These are phyloP conservation scores for Cheiracanthium punctorium DNA, from an alignment of 2,888 invertebrate species.

Conservation along the genomic window DNA sequence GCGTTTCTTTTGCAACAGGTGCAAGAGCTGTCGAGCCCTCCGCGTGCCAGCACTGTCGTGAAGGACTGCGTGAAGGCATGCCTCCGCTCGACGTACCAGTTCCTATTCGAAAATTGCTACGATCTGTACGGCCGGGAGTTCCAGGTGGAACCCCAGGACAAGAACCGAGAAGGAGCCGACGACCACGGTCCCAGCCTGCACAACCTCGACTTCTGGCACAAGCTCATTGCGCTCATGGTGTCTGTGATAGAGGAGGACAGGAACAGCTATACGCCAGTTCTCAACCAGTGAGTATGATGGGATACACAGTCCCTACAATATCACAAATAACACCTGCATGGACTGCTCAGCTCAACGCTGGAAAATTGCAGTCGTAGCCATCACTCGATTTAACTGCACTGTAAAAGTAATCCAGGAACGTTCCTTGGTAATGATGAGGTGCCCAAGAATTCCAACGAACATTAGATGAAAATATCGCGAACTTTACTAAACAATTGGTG, in stretches of 20 bases:
- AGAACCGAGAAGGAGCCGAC: slow-evolving; percentile 53
- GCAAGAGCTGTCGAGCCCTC: slow-evolving; percentile 98
- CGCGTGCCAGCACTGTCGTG: slow-evolving; percentile 97
- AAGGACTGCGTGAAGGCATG: slow-evolving; percentile 99
- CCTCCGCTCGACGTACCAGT: slow-evolving; percentile 98
- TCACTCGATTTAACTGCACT: too few species aligned
- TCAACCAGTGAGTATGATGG: slow-evolving; percentile 86
- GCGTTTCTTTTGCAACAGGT: too few species aligned
- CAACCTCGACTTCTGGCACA: slow-evolving; percentile 98
- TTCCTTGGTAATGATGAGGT: too few species aligned
- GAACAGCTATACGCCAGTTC: slow-evolving; percentile 96
- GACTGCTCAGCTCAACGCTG: neutral
- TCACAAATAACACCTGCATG: too few species aligned
- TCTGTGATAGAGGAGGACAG: slow-evolving; percentile 99
- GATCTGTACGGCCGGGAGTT: slow-evolving; percentile 96
- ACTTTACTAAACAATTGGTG: too few species aligned
- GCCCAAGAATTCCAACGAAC: too few species aligned
- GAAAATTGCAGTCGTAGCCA: too few species aligned
- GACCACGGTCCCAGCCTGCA: slow-evolving; percentile 84
- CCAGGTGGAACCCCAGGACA: slow-evolving; percentile 80
- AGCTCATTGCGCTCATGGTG: slow-evolving; percentile 95
- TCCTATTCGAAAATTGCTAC: slow-evolving; percentile 98
- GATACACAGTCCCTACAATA: too few species aligned
- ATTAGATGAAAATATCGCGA: too few species aligned
- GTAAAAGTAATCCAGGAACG: too few species aligned